These are phyloP conservation scores for Tapirus terrestris DNA, from an alignment of 2,113 vertebrate species.

Conservation along the genomic window DNA sequence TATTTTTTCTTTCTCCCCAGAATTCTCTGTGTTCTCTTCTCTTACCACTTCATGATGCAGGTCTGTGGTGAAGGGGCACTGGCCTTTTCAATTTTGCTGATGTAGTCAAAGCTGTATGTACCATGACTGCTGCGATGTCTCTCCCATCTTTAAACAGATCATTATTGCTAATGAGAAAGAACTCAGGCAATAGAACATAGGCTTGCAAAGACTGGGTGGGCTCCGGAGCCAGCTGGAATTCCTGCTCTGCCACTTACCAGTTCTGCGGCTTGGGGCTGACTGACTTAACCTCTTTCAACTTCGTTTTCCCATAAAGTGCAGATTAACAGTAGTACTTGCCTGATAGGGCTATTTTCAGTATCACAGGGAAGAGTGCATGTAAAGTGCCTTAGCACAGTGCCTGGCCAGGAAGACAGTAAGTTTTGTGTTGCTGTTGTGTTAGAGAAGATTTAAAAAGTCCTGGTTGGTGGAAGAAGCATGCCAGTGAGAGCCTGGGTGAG, in stretches of 20 bases:
- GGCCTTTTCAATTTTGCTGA: background rate
- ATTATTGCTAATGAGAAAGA: slow-evolving; percentile 49
- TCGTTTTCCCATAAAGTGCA: background rate
- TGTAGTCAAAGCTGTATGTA: slow-evolving; percentile 3
- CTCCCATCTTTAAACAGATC: background rate
- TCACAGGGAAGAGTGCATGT: background rate
- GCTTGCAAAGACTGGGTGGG: background rate
- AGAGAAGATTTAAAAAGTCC: slow-evolving; percentile 9
- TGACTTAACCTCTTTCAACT: background rate
- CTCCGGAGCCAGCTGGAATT: slow-evolving; percentile 18
- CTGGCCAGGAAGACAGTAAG: background rate
- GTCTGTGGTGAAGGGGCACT: background rate
- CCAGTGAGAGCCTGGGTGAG: background rate
- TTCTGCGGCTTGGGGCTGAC: background rate
- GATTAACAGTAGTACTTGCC: background rate
- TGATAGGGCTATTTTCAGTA: slow-evolving; percentile 4
- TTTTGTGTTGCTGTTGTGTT: background rate
- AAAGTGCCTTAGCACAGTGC: background rate
- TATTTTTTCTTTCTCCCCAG: background rate
- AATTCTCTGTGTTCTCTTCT: background rate
- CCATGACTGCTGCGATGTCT: background rate
- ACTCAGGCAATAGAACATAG: background rate
- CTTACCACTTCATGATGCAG: background rate
- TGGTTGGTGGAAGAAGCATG: background rate
- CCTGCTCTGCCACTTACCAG: background rate